These are phyloP conservation scores for Gnathonemus echidnorhynchus DNA, from an alignment of 2,113 vertebrate genomes.

Conservation along the genomic window DNA sequence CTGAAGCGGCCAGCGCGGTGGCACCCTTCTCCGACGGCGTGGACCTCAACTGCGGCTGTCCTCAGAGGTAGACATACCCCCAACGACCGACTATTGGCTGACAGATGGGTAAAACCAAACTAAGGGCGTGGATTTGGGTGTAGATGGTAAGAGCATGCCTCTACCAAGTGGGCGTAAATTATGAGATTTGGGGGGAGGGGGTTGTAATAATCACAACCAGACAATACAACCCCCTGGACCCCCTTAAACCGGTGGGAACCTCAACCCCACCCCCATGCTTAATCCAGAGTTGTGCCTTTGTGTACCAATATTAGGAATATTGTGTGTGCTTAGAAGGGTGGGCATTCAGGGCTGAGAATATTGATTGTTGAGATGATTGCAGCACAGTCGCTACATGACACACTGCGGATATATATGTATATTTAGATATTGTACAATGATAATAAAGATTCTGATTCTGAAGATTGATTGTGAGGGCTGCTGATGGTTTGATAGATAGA, in stretches of 20 bases:
- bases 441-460: too few species aligned
- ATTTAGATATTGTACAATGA: too few species aligned
- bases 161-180: background rate
- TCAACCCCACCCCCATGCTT: background rate
- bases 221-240: background rate
- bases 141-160: too few species aligned
- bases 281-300: background rate
- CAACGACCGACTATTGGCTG: background rate
- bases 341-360: background rate
- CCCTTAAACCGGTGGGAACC: background rate
- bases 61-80: conserved; percentile 74
- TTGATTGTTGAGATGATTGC: background rate
- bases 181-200: background rate
- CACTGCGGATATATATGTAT: too few species aligned
- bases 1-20: conserved; percentile 76
- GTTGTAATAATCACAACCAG: background rate
- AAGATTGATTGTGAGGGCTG: background rate
- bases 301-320: background rate
- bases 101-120: background rate
- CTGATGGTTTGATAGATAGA: background rate
- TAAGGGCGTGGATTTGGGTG: background rate
- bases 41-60: conserved; percentile 96
- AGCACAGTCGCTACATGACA: too few species aligned
- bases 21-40: conserved; percentile 85
- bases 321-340: background rate